Conservation (phyloP, 2,797 vertebrate species). For the Rhinatrema bivittatum region DNA sequence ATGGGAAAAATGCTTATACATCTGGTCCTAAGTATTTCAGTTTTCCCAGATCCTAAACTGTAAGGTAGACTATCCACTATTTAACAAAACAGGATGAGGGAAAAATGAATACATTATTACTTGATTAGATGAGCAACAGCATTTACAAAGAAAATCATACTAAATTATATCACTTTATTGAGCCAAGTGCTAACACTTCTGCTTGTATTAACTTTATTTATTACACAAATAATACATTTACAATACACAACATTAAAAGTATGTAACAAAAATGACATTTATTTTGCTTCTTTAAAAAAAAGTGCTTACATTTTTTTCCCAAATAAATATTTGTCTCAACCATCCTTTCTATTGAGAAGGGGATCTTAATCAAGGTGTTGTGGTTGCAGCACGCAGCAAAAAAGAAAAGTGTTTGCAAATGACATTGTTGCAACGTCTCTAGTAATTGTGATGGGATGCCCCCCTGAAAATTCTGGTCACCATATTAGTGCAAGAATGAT, state of each 20-base stretch:
- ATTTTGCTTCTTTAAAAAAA: conserved; percentile 77
- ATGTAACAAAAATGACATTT: conserved; percentile 91
- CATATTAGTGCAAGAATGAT: too few relatives aligned
- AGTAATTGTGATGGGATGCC: too few relatives aligned
- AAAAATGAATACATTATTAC: conserved; percentile 31
- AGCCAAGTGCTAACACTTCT: conserved; percentile 67
- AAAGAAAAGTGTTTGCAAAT: too few relatives aligned
- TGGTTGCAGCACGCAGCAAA: conserved; percentile 62
- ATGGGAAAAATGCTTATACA: too few relatives aligned
- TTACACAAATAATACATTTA: conserved; percentile 93
- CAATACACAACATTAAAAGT: conserved; percentile 86
- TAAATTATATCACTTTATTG: conserved; percentile 37
- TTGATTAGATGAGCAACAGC: conserved; percentile 33
- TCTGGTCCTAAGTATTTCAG: conserved; percentile 29
- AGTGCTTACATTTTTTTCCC: conserved; percentile 97
- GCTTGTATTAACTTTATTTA: conserved; percentile 85
- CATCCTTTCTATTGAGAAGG: conserved; percentile 60
- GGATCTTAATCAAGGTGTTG: conserved; percentile 63
- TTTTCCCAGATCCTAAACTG: conserved; percentile 29
- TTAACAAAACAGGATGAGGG: conserved; percentile 39
- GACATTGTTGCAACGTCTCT: too few relatives aligned
- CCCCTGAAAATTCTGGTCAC: too few relatives aligned
- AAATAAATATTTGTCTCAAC: conserved; percentile 95
- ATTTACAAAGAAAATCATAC: conserved; percentile 51
- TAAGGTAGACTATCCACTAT: conserved; percentile 34